Conservation (phyloP, 2,888 invertebrate species). For the Neria commutata region DNA sequence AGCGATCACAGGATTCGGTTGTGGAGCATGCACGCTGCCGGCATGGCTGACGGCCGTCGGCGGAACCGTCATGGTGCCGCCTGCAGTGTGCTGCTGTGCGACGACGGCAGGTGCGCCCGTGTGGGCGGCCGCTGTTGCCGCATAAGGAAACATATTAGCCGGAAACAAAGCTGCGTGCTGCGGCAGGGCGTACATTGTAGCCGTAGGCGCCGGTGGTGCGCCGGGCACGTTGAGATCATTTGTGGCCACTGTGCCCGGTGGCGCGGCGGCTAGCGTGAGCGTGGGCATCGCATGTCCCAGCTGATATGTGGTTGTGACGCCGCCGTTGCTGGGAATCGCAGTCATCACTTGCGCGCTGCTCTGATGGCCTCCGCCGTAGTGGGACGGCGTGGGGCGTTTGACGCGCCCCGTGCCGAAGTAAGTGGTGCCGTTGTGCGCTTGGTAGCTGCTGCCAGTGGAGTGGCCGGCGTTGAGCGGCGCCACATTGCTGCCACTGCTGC, state of each 20-base stretch:
- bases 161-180: constrained; percentile 59
- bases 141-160: constrained; percentile 60
- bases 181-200: constrained; percentile 59
- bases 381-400: constrained; percentile 52
- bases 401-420: constrained; percentile 44
- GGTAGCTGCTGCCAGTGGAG: constrained; percentile 34
- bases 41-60: constrained; percentile 34
- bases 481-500: constrained; percentile 31
- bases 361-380: constrained; percentile 37
- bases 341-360: constrained; percentile 30
- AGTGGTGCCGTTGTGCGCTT: constrained; percentile 40
- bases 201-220: constrained; percentile 40
- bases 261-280: constrained; percentile 45
- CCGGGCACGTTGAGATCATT: constrained; percentile 50
- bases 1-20: constrained; percentile 58
- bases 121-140: constrained; percentile 45
- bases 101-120: constrained; percentile 45
- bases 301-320: constrained; percentile 56
- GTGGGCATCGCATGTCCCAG: constrained; percentile 51
- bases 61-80: constrained; percentile 36
- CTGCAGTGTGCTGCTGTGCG: constrained; percentile 31
- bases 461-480: constrained; percentile 26
- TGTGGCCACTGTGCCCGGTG: constrained; percentile 40
- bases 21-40: constrained; percentile 46
- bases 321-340: constrained; percentile 34